phyloP scores from a whole-genome alignment of 2,113 vertebrate species.

The Alligator sinensis region DNA sequence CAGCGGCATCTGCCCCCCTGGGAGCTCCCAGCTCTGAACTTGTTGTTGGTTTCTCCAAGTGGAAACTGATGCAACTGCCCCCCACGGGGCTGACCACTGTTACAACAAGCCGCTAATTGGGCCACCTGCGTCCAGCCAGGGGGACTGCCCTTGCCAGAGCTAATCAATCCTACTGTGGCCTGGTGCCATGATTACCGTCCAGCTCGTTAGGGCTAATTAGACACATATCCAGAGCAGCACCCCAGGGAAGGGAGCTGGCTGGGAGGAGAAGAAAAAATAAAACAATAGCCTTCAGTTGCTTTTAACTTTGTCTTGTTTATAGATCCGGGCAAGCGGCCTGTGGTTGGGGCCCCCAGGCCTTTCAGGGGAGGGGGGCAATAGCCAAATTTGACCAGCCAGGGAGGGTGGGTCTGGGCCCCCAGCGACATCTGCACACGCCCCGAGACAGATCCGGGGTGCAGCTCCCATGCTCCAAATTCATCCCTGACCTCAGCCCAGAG shows the following conservation, averaged over 20 bases:
- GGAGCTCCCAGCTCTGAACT: too few relatives aligned
- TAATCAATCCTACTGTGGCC: neutral
- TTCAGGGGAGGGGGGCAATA: too few relatives aligned
- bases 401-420: too few relatives aligned
- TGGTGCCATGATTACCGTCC: neutral
- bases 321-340: too few relatives aligned
- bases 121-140: fast-evolving
- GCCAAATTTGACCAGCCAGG: too few relatives aligned
- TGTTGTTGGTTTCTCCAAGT: too few relatives aligned
- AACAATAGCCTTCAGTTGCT: neutral
- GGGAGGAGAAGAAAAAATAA: neutral
- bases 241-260: neutral
- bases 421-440: too few relatives aligned
- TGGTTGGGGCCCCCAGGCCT: too few relatives aligned
- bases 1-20: too few relatives aligned
- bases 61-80: fast-evolving
- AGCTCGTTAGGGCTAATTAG: slow-evolving; percentile 42
- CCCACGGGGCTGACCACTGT: fast-evolving
- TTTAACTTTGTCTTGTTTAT: neutral
- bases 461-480: too few relatives aligned
- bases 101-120: neutral
- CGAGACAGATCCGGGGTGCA: too few relatives aligned
- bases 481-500: too few relatives aligned
- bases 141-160: neutral
- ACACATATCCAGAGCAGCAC: neutral